Evolutionary conservation across 2,113 vertebrate genomes (phyloP).

Genomic region (Pan paniscus): DNA sequence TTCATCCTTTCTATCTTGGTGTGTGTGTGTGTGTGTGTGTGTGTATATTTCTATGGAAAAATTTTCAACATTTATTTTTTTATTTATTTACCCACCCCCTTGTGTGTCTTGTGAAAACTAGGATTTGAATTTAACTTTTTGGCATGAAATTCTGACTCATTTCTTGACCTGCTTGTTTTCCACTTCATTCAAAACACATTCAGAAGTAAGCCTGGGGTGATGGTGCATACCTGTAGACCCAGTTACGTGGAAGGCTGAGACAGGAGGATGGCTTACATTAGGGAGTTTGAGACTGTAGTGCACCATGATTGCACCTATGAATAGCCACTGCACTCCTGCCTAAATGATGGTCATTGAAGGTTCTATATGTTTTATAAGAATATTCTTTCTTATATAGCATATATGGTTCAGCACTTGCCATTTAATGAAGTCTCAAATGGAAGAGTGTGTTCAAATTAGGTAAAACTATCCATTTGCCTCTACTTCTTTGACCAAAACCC

Average conservation of each 20-base stretch:
- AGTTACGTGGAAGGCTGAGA: background rate
- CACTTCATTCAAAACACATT: slow-evolving; percentile 5
- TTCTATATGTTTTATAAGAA: background rate
- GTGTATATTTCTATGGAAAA: no score
- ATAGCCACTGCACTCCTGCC: background rate
- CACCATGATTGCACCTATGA: background rate
- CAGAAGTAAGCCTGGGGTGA: background rate
- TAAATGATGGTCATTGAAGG: background rate
- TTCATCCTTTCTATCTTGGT: background rate
- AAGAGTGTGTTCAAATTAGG: background rate
- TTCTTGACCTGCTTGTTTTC: background rate
- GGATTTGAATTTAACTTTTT: slow-evolving; percentile 46
- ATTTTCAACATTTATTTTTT: background rate
- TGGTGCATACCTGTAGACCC: background rate
- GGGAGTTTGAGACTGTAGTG: background rate
- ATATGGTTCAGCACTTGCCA: background rate
- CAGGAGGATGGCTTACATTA: background rate
- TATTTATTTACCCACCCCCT: background rate
- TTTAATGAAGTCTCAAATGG: background rate
- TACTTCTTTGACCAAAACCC: background rate
- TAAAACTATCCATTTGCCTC: background rate
- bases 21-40: no score
- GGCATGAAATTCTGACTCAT: background rate
- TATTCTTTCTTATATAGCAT: background rate
- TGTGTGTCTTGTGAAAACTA: background rate